Base-by-base conservation (phyloP, 2,797 vertebrate genomes). In the Myiotriccus ornatus region DNA sequence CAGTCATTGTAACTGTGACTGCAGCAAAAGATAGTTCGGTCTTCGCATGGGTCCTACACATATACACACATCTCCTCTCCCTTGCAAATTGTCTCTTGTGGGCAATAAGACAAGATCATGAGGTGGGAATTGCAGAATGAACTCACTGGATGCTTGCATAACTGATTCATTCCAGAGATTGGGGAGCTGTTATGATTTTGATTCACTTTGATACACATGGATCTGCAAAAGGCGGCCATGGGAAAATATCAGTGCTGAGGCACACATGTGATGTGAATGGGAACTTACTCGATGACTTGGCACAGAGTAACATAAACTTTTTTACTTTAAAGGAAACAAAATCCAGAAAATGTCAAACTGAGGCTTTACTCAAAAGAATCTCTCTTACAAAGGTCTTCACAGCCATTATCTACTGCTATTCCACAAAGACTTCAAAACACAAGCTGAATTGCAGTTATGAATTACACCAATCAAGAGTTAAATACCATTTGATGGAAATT, bases 241-340 rank as follows among this genome's bases (percentile, higher is more conserved):
- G 16, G 25, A 86, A 87, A 64, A 43, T 10, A 39, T 13, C 46
- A 49, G 6, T 7, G 12, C 27, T 50, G 41, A 88, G 21, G 49
- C 9, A 37, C 49, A 60, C 0, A 0, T n/a, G 18, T 3, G 2
- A 24, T 3, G 0, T 63, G 39, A 92, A 71, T 44, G 18, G 32
- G 12, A 89, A 63, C 23, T 49, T 43, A 39, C 15, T n/a, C 28
- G 12, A 63, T 2, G 3, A 16, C 24, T 39, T 57, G 11, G 44
- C 46, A 83, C 13, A 84, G 22, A 73, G 12, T 4, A 84, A 55
- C 5, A 63, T 4, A 75, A 86, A 50, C 1, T 4, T 70, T 53
- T 37, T 44, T 62, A 5, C 1, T 5, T 64, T 46, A 49, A 23
- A n/a, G 35, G 21, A 80, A 63, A 41, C 1, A 64, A 60, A 87